Evolutionary conservation across 2,888 invertebrate genomes (phyloP).

Genomic region (Noctuana brunneofusca): DNA sequence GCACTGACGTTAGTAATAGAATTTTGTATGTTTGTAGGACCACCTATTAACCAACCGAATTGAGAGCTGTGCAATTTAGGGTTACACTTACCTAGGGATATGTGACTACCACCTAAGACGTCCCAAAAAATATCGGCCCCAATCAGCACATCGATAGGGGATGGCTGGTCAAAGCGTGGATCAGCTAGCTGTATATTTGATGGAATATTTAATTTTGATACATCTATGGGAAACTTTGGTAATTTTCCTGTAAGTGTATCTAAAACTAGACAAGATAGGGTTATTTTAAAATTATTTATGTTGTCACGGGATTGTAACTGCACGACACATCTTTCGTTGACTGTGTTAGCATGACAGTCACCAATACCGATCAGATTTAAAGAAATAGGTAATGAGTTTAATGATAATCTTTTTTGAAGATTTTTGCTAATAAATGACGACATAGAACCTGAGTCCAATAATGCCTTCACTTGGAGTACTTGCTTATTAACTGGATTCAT

Average conservation of each 20-base stretch:
- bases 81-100: neutral
- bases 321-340: neutral
- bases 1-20: neutral
- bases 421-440: neutral
- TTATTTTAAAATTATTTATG: neutral
- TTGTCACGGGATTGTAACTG: neutral
- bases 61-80: neutral
- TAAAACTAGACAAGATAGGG: neutral
- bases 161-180: neutral
- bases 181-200: slow-evolving; percentile 1
- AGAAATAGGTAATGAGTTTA: neutral
- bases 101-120: neutral
- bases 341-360: neutral
- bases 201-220: neutral
- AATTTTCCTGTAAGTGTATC: neutral
- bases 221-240: neutral
- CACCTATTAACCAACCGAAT: slow-evolving; percentile 2
- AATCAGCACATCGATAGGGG: neutral
- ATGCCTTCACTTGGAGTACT: neutral
- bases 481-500: neutral
- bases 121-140: slow-evolving; percentile 6
- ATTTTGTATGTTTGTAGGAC: neutral
- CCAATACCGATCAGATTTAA: neutral
- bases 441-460: neutral
- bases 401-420: neutral